Conservation (phyloP, 2,113 vertebrate genomes). For the Urocolius indicus region DNA sequence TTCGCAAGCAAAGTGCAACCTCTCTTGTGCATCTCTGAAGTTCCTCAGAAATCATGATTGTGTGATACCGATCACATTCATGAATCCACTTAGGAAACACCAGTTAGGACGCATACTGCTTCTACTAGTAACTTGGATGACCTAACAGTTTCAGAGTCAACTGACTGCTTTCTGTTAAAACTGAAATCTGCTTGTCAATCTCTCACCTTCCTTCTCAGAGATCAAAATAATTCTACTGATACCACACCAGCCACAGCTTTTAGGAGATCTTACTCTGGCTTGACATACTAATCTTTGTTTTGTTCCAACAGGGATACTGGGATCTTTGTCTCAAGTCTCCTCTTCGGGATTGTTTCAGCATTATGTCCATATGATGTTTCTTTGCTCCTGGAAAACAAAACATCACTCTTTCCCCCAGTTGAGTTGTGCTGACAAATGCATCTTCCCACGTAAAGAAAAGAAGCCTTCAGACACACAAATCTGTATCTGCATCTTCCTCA, state of each 20-base stretch:
- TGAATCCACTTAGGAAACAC: not conserved
- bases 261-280: not conserved
- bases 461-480: not conserved
- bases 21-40: not conserved
- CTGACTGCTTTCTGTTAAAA: not conserved
- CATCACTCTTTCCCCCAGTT: not conserved
- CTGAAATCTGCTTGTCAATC: not conserved
- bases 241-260: not conserved
- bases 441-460: not conserved
- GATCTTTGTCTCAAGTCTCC: not conserved
- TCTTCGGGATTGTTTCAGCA: not conserved
- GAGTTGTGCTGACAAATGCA: not conserved
- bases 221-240: not conserved
- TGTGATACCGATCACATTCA: not conserved
- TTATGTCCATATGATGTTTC: not conserved
- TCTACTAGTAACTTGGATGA: not conserved
- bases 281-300: not conserved
- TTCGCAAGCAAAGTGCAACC: not conserved
- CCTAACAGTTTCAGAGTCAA: not conserved
- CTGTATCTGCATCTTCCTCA: accelerated
- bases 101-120: not conserved
- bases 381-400: not conserved
- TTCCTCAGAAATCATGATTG: not conserved
- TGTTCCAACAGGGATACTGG: not conserved
- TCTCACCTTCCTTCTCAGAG: not conserved